Evolutionary conservation across 2,113 vertebrate species (phyloP).

Genomic region (Trogon melanurus): DNA sequence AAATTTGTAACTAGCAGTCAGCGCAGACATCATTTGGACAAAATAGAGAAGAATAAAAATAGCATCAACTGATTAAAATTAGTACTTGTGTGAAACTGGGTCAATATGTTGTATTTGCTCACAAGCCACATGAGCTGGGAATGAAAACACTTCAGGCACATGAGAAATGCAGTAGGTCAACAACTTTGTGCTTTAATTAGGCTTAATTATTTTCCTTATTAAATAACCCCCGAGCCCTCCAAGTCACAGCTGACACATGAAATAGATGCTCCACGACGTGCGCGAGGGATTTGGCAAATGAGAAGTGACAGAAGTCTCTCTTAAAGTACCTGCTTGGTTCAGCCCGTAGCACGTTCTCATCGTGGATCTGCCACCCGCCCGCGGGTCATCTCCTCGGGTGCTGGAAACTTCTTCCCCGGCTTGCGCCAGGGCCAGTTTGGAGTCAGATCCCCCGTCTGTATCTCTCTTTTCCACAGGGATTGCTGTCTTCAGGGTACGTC

Average conservation of each 20-base stretch:
- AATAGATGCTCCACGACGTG: fast-evolving
- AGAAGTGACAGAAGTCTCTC: neutral
- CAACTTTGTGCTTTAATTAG: neutral
- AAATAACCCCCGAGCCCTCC: neutral
- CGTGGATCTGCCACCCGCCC: fast-evolving
- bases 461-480: neutral
- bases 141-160: neutral
- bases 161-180: neutral
- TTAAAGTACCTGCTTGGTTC: fast-evolving
- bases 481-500: too few species aligned
- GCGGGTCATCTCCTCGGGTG: fast-evolving
- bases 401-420: neutral
- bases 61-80: neutral
- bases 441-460: fast-evolving
- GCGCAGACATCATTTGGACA: neutral
- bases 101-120: neutral
- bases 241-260: neutral
- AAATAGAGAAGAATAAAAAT: neutral
- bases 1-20: neutral
- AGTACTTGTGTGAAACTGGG: fast-evolving
- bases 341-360: fast-evolving
- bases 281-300: neutral
- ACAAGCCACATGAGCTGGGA: neutral
- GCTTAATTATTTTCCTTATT: neutral
- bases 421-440: neutral